phyloP scores from a whole-genome alignment of 1,140 invertebrate species.

The Geopemphigus sp. region DNA sequence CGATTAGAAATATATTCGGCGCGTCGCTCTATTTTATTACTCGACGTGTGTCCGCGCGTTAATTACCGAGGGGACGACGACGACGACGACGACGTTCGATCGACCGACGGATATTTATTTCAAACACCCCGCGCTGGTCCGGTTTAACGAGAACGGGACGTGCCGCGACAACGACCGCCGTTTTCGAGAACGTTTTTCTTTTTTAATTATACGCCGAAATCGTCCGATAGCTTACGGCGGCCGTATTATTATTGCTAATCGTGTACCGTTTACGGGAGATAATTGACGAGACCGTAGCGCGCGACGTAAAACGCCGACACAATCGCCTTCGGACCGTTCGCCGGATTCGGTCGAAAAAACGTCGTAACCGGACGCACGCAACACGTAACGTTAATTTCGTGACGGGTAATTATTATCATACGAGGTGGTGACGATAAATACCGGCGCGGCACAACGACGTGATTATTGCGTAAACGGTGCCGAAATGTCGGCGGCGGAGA shows the following conservation, averaged over 20 bases:
- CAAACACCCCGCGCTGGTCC: too few species aligned
- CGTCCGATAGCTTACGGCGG: not conserved
- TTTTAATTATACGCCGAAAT: slow-evolving; percentile 23
- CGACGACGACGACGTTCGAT: not conserved
- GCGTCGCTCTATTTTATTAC: too few species aligned
- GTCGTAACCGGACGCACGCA: not conserved
- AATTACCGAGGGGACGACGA: too few species aligned
- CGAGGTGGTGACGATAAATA: slow-evolving; percentile 20
- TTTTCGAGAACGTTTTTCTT: not conserved
- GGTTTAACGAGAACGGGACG: not conserved
- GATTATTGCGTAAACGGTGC: slow-evolving; percentile 29
- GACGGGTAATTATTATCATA: not conserved
- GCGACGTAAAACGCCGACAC: slow-evolving; percentile 32
- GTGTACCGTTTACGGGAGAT: not conserved
- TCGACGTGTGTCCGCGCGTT: too few species aligned
- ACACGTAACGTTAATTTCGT: not conserved
- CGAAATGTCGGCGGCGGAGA: not conserved
- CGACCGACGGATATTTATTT: not conserved
- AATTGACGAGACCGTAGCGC: too few species aligned
- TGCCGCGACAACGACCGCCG: not conserved
- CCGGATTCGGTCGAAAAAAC: slow-evolving; percentile 9
- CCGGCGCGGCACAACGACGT: slow-evolving; percentile 15
- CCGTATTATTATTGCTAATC: not conserved
- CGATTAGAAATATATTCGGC: not conserved
- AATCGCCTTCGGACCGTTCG: slow-evolving; percentile 16